Base-by-base conservation (phyloP, 2,888 invertebrate species). In the Spisula subtruncata region DNA sequence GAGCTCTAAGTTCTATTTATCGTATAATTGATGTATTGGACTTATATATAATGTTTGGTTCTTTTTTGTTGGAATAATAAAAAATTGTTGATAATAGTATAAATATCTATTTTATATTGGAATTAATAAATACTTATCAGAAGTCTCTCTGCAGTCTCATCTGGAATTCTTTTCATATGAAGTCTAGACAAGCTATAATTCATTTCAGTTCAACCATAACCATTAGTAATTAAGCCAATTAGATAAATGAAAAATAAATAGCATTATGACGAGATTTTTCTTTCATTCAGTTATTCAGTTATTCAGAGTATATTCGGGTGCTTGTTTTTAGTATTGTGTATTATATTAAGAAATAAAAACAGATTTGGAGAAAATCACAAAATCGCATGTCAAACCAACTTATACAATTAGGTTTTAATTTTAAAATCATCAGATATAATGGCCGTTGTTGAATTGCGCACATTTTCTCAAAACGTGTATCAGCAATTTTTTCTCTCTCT, bases 391-490 rank as follows among this genome's bases (percentile, higher is more conserved):
- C 75, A 75, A 35, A 35, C 75, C 75, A 75, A 75, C 75, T 35
- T 75, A 75, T 75, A 75, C 75, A 75, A 75, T 75, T 75, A 75
- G 35, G 35, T 75, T 35, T 75, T 75, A 75, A 75, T 75, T 75
- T 75, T 32, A 75, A 75, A 75, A 75, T 75, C 75, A 75, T 75
- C 75, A 75, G 32, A 18, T 35, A 75, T 35, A 75, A 75, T 75
- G 35, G 75, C 25, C 32, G 41, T 8, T 14, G 75, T 75, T 75
- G 71, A 71, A 71, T 32, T 71, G 32, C 32, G 32, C 29, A 71
- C 71, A 71, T 71, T 75, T 75, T 32, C 35, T 18, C 1, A 75
- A 75, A 75, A 75, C 4, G 35, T 32, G 35, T 75, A 18, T 60
- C 29, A 35, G 32, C 32, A 32, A 35, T 35, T 75, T 75, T 75